Evolutionary conservation across 2,797 vertebrate species (phyloP).

Genomic region (Crocodylus rhombifer): DNA sequence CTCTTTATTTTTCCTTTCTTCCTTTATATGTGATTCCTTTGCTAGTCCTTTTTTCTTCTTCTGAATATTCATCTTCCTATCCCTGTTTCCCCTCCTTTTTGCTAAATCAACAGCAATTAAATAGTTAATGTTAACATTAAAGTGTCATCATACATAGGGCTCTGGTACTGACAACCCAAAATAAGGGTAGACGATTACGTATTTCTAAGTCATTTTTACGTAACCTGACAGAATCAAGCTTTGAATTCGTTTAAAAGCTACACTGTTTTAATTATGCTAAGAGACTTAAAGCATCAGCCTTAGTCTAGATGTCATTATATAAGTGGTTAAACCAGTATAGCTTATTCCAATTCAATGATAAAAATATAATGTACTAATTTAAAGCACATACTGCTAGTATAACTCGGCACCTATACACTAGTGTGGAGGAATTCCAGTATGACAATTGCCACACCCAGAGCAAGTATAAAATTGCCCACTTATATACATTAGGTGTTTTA

Average conservation of each 20-base stretch:
- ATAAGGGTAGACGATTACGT: background rate
- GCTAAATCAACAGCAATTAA: background rate
- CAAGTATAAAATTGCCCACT: no score
- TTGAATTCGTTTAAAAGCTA: background rate
- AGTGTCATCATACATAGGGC: background rate
- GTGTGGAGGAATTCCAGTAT: no score
- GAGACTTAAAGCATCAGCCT: background rate
- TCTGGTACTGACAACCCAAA: background rate
- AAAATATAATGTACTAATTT: background rate
- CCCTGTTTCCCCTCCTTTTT: background rate
- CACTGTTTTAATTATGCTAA: background rate
- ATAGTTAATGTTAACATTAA: background rate
- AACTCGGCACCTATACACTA: no score
- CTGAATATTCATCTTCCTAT: background rate
- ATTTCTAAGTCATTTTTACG: background rate
- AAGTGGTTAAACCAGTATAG: background rate
- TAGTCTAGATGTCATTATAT: no score
- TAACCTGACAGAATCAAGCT: background rate
- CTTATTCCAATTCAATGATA: background rate
- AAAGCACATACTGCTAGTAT: background rate
- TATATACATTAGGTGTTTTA: background rate
- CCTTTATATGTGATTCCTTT: background rate
- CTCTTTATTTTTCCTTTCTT: background rate
- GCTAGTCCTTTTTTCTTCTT: background rate
- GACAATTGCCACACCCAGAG: no score